Evolutionary conservation across 2,797 vertebrate species (phyloP).

Genomic region (Phrynocephalus vlangalii): DNA sequence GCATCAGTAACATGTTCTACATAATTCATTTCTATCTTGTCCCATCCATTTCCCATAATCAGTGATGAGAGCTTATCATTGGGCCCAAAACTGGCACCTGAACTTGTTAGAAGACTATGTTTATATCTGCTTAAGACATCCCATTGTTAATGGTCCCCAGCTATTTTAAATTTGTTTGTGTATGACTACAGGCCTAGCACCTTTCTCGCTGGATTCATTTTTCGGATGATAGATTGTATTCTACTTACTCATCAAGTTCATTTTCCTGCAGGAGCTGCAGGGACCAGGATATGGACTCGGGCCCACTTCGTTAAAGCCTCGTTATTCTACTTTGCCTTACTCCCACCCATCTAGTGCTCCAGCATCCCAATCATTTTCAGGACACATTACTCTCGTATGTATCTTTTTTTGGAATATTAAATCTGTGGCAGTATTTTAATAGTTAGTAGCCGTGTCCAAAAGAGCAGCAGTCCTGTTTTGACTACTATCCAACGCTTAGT

Average conservation of each 20-base stretch:
- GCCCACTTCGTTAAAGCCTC: constrained; percentile 40
- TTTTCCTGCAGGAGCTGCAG: constrained; percentile 81
- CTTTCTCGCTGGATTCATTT: background rate
- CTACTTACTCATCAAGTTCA: background rate
- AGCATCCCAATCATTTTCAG: constrained; percentile 60
- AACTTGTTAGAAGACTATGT: background rate
- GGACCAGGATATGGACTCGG: constrained; percentile 72
- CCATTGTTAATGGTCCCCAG: background rate
- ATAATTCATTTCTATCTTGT: too few relatives aligned
- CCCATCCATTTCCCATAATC: too few relatives aligned
- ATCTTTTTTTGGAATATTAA: background rate
- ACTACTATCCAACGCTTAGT: too few relatives aligned
- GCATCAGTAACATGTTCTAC: background rate
- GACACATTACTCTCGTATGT: constrained; percentile 74
- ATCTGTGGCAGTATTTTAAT: background rate
- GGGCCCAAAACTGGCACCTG: background rate
- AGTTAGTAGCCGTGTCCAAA: background rate
- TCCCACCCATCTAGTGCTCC: constrained; percentile 52
- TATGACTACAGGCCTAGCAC: background rate
- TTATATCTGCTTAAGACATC: background rate
- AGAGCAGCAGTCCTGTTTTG: background rate
- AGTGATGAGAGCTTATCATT: too few relatives aligned
- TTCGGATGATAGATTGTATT: background rate
- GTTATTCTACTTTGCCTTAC: constrained; percentile 23
- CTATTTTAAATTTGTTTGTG: background rate